Evolutionary conservation across 2,888 invertebrate genomes (phyloP).

Genomic region (Drosophila meridionalis): DNA sequence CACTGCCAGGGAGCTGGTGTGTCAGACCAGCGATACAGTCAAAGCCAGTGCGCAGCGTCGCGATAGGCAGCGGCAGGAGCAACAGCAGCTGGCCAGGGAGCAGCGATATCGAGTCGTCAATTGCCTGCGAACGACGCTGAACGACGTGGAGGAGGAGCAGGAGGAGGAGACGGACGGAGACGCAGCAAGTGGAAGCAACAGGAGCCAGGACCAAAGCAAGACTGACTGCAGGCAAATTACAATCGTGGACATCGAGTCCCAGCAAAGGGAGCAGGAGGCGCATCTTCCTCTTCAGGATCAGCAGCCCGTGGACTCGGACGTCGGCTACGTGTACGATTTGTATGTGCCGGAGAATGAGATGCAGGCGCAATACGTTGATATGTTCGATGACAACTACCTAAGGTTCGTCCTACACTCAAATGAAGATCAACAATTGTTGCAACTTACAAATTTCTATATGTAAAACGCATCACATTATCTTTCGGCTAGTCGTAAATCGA

Average conservation of each 20-base stretch:
- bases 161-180: constrained; percentile 38
- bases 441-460: constrained; percentile 82
- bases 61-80: constrained; percentile 85
- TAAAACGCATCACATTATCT: constrained; percentile 51
- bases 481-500: constrained; percentile 16
- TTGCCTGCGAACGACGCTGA: constrained; percentile 85
- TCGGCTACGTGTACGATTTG: constrained; percentile 88
- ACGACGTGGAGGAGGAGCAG: constrained; percentile 21
- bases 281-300: constrained; percentile 27
- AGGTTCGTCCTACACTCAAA: constrained; percentile 84
- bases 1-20: constrained; percentile 85
- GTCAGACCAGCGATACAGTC: constrained; percentile 84
- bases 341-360: constrained; percentile 87
- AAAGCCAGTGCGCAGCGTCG: constrained; percentile 83
- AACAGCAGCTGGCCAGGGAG: constrained; percentile 85
- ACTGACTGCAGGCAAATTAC: constrained; percentile 82
- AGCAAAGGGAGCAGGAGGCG: constrained; percentile 28
- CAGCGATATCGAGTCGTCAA: constrained; percentile 88
- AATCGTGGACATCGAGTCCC: constrained; percentile 87
- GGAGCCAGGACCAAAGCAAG: constrained; percentile 30
- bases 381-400: constrained; percentile 84
- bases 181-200: constrained; percentile 17
- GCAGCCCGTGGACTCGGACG: constrained; percentile 78
- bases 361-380: constrained; percentile 85
- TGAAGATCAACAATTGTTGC: constrained; percentile 84